Base-by-base conservation (phyloP, 2,888 invertebrate species). In the Tribolium freemani region DNA sequence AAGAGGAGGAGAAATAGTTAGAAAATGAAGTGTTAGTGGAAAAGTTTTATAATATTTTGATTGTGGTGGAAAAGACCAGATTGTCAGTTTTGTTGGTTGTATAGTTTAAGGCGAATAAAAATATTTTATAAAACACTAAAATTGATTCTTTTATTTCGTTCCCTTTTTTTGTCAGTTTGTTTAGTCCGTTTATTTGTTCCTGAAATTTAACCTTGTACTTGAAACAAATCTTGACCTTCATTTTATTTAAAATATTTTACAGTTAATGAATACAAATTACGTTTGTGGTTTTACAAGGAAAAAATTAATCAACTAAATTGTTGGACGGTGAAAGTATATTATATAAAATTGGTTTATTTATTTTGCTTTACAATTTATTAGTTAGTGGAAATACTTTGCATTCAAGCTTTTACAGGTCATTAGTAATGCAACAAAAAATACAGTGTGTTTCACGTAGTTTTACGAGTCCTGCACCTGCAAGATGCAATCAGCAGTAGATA, bases 1-100 rank as follows among this genome's bases (percentile, higher is more conserved):
- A 77, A 57, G 79, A 77, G 5, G 56, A 8, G 26, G 26, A 26
- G 26, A 26, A 26, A 26, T 26, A 26, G 26, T 26, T 26, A 26
- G 26, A 5, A 26, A 3, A 26, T 26, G 5, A 26, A 16, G 16
- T 16, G 26, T 26, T 26, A 26, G 26, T 26, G 26, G 26, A 26
- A 26, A 26, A 26, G 5, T 26, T 3, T 5, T 3, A 26, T 26
- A 5, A 3, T 26, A 5, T 26, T 26, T 5, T 26, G 26, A 26
- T 38, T 38, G 38, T 38, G 38, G 38, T 38, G 38, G n/a, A 38
- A 38, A n/a, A 26, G 5, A 26, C 26, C 26, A 26, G 8, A 38
- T 38, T 38, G 38, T 38, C 5, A 3, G 38, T 38, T 38, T n/a
- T 38, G 38, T 38, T 38, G 8, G 38, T 38, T 38, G 38, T 8